Evolutionary conservation across 2,797 vertebrate genomes (phyloP).

Genomic region (Delichon dasypus): DNA sequence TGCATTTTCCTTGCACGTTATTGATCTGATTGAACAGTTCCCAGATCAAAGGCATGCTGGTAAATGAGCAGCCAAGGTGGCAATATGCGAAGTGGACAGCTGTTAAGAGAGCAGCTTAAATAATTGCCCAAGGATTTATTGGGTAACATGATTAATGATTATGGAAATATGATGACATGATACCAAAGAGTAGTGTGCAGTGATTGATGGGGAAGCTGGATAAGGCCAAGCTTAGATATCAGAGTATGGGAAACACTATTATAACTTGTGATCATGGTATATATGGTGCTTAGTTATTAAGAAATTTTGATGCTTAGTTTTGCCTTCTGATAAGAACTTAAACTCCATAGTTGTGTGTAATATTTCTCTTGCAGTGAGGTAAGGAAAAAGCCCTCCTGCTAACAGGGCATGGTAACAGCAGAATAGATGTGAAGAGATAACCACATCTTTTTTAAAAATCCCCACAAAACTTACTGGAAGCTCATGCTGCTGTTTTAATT

Average conservation of each 20-base stretch:
- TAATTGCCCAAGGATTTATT: slow-evolving; percentile 61
- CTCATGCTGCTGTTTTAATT: slow-evolving; percentile 35
- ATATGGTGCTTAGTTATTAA: not conserved
- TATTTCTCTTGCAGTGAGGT: not conserved
- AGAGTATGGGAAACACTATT: not conserved
- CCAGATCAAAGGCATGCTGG: slow-evolving; percentile 49
- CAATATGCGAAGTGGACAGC: slow-evolving; percentile 37
- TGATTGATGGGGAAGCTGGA: slow-evolving; percentile 56
- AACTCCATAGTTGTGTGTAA: not conserved
- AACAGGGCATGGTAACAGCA: not conserved
- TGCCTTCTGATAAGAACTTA: not conserved
- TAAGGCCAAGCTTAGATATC: slow-evolving; percentile 3
- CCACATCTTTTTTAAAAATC: not conserved
- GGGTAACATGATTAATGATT: slow-evolving; percentile 69
- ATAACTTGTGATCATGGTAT: not conserved
- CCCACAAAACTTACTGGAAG: not conserved
- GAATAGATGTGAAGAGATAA: not conserved
- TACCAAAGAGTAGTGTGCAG: slow-evolving; percentile 25
- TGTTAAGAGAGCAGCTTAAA: slow-evolving; percentile 61
- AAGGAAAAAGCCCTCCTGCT: not conserved
- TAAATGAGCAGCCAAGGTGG: slow-evolving; percentile 57
- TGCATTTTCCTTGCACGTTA: slow-evolving; percentile 44
- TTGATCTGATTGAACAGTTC: slow-evolving; percentile 59
- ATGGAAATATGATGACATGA: slow-evolving; percentile 66
- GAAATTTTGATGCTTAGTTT: not conserved